Evolutionary conservation across 2,797 vertebrate genomes (phyloP).

Genomic region (Enteromius thamalakanensis): DNA sequence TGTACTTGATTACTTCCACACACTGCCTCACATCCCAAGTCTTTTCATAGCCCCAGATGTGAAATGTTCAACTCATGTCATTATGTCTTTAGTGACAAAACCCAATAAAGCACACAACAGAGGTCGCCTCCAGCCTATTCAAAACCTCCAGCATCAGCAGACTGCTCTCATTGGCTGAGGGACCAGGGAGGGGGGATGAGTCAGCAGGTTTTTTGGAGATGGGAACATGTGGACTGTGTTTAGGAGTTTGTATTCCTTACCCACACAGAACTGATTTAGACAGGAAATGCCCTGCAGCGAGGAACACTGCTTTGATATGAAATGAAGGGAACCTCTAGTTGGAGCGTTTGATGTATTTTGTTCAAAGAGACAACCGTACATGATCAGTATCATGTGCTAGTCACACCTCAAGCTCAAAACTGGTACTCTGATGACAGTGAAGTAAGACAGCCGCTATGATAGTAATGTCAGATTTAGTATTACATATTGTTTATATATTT

Average conservation of each 20-base stretch:
- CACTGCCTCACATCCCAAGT: conserved; percentile 5
- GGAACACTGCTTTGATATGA: conserved; percentile 49
- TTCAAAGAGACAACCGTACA: conserved; percentile 5
- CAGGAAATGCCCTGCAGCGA: conserved; percentile 33
- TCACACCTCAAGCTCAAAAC: conserved; percentile 22
- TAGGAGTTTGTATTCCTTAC: conserved; percentile 16
- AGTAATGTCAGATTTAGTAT: not conserved
- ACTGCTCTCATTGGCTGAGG: conserved; percentile 62
- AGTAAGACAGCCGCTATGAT: not conserved
- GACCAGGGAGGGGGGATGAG: conserved; percentile 66
- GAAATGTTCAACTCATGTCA: not conserved
- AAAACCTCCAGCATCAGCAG: conserved; percentile 61
- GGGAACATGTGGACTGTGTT: conserved; percentile 47
- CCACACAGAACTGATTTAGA: conserved; percentile 27
- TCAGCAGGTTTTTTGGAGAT: conserved; percentile 65
- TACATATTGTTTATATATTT: not conserved
- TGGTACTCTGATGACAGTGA: not conserved
- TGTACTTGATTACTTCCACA: not conserved
- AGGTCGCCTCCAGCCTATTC: conserved; percentile 13
- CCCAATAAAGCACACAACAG: conserved; percentile 35
- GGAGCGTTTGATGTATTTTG: conserved; percentile 35
- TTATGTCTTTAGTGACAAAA: conserved; percentile 10
- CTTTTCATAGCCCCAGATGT: not conserved
- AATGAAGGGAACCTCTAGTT: conserved; percentile 32
- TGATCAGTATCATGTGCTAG: conserved; percentile 25